Conservation (phyloP, 2,888 invertebrate species). For the Caenorhabditis japonica region DNA sequence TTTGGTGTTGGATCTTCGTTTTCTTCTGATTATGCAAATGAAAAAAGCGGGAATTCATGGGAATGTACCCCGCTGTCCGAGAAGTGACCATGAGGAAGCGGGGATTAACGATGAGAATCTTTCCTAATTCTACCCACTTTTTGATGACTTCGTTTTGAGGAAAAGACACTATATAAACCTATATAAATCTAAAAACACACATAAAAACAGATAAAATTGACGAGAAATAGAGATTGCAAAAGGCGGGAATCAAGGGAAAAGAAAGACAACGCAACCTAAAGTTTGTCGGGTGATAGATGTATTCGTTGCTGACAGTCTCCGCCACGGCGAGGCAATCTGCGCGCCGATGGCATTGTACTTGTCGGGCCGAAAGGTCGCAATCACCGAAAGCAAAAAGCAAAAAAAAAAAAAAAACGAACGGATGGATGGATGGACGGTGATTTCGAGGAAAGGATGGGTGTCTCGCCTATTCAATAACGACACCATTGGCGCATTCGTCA, state of each 20-base stretch:
- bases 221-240: conserved; percentile 22
- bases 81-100: conserved; percentile 46
- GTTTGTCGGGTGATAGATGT: conserved; percentile 38
- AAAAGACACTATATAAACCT: not conserved
- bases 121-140: conserved; percentile 3
- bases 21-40: conserved; percentile 46
- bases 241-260: not conserved
- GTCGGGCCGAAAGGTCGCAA: conserved; percentile 33
- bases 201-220: not conserved
- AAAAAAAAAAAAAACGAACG: no score
- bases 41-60: conserved; percentile 47
- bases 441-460: no score
- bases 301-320: conserved; percentile 44
- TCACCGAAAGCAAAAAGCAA: no score
- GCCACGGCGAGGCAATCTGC: conserved; percentile 34
- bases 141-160: not conserved
- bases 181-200: conserved; percentile 6
- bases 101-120: conserved; percentile 39
- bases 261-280: conserved; percentile 16
- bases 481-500: conserved; percentile 43
- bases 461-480: no score
- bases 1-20: conserved; percentile 30
- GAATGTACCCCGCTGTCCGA: conserved; percentile 50
- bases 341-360: conserved; percentile 46
- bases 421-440: conserved; percentile 13